These are phyloP conservation scores for Neodon shergylaensis DNA, from an alignment of 2,113 vertebrate genomes.

Conservation along the genomic window DNA sequence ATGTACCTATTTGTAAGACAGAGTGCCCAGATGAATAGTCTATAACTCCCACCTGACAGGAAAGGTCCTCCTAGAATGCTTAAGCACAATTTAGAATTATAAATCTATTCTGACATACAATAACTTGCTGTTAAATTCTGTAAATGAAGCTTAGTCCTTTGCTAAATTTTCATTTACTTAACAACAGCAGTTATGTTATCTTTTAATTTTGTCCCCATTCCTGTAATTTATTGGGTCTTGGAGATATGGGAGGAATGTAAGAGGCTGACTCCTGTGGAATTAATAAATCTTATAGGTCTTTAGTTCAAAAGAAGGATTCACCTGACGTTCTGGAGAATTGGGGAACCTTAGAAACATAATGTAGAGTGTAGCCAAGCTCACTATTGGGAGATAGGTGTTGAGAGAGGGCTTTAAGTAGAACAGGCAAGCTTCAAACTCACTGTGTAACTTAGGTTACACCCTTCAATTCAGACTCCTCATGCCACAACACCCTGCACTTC, in stretches of 20 bases:
- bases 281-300: neutral
- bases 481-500: neutral
- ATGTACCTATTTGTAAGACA: neutral
- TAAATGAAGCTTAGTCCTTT: slow-evolving; percentile 19
- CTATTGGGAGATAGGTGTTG: neutral
- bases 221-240: neutral
- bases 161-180: slow-evolving; percentile 44
- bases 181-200: neutral
- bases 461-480: neutral
- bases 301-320: neutral
- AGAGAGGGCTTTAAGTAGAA: neutral
- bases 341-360: neutral
- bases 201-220: neutral
- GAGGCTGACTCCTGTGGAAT: neutral
- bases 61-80: neutral
- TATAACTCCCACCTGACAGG: neutral
- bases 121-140: neutral
- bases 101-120: neutral
- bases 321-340: neutral
- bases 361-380: neutral
- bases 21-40: neutral
- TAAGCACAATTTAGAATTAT: neutral
- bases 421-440: neutral
- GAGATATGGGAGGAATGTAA: neutral
- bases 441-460: neutral